Conservation (phyloP, 1,140 invertebrate species). For the Manduca sexta region DNA sequence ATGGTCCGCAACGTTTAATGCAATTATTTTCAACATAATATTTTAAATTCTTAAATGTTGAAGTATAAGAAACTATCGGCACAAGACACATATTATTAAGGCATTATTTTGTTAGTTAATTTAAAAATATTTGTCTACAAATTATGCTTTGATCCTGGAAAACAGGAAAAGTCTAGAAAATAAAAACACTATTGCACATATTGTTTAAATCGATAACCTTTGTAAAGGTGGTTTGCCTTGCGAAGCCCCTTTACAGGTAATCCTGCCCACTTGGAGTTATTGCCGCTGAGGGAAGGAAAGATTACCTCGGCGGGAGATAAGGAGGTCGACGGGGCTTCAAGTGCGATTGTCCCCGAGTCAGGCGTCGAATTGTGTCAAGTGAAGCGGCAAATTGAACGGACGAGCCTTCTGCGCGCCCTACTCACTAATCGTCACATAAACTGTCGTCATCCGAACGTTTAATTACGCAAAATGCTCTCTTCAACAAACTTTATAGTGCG, state of each 20-base stretch:
- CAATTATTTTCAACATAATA: too few species aligned
- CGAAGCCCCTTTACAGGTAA: slow-evolving; percentile 68
- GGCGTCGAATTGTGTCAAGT: slow-evolving; percentile 72
- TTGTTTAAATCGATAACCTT: slow-evolving; percentile 67
- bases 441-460: slow-evolving; percentile 54
- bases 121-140: too few species aligned
- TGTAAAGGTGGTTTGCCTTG: slow-evolving; percentile 59
- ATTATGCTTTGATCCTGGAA: too few species aligned
- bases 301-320: slow-evolving; percentile 71
- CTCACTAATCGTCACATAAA: slow-evolving; percentile 71
- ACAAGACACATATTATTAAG: too few species aligned
- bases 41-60: too few species aligned
- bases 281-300: slow-evolving; percentile 71
- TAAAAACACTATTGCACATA: slow-evolving; percentile 27
- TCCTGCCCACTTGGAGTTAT: slow-evolving; percentile 72
- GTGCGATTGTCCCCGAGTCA: slow-evolving; percentile 72
- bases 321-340: slow-evolving; percentile 70
- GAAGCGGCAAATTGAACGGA: slow-evolving; percentile 72
- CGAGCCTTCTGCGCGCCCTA: slow-evolving; percentile 65
- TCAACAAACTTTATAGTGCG: slow-evolving; percentile 14
- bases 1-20: too few species aligned
- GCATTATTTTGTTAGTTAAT: too few species aligned
- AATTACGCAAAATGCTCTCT: slow-evolving; percentile 50
- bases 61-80: too few species aligned
- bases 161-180: background rate